Percentiles rank a stretch among this genome's conserved stretches.
Evolutionary conservation across 2,113 vertebrate genomes (phyloP).

Genomic region (Chiloscyllium plagiosum): DNA sequence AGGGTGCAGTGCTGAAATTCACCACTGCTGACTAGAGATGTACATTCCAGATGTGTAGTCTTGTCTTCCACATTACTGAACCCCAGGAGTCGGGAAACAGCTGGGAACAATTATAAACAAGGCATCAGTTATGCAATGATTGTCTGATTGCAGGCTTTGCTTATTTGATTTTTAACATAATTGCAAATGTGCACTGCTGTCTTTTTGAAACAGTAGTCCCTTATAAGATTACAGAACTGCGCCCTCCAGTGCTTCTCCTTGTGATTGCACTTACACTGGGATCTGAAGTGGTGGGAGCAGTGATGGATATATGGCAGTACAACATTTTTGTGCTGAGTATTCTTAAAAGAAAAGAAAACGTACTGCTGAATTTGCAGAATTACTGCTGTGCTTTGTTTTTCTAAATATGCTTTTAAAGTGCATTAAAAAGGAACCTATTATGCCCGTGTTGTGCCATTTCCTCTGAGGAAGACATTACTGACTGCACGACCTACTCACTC

Average conservation of each 20-base stretch:
- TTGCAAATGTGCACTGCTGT: neutral
- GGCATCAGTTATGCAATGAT: neutral
- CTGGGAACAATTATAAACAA: slow-evolving; percentile 18
- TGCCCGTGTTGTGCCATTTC: neutral
- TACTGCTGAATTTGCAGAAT: neutral
- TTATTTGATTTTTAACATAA: neutral
- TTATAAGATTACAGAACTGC: slow-evolving; percentile 19
- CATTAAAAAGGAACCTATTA: neutral
- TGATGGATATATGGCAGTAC: neutral
- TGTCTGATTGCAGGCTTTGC: neutral
- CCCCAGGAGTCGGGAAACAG: slow-evolving; percentile 1
- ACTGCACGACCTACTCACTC: neutral
- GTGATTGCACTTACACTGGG: neutral
- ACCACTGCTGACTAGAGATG: neutral
- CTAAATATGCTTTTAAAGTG: neutral
- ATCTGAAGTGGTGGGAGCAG: neutral
- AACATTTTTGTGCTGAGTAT: neutral
- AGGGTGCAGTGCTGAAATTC: neutral
- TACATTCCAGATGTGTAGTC: slow-evolving; percentile 15
- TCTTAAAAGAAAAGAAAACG: neutral
- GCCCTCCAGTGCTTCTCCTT: neutral
- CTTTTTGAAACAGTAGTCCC: neutral
- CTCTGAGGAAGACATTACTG: neutral
- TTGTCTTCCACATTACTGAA: neutral
- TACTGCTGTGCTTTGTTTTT: neutral